Evolutionary conservation across 92 coral and sea anemone genomes (phyloP).

Genomic region (Plumapathes pennacea): DNA sequence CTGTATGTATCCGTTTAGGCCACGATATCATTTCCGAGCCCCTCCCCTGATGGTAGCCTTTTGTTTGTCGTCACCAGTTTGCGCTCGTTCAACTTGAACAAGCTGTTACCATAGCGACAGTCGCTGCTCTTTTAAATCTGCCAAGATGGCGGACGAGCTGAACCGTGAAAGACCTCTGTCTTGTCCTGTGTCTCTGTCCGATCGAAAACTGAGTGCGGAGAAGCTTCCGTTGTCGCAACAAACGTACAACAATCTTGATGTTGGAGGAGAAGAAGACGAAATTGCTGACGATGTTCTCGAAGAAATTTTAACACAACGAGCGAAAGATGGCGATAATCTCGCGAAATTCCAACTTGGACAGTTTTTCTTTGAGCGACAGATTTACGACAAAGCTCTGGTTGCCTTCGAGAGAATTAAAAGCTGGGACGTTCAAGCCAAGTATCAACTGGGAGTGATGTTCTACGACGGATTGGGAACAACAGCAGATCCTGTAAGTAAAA

Average conservation of each 20-base stretch:
- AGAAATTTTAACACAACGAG: conserved; percentile 66
- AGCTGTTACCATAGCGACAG: conserved; percentile 40
- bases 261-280: conserved; percentile 35
- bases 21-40: no score
- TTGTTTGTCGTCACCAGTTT: no score
- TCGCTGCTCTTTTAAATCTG: conserved; percentile 25
- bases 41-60: no score
- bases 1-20: no score
- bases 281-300: conserved; percentile 79
- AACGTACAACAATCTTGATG: conserved; percentile 15
- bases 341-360: conserved; percentile 98
- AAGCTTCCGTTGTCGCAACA: conserved; percentile 61
- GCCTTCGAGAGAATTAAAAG: conserved; percentile 83
- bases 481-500: conserved; percentile 66
- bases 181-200: conserved; percentile 56
- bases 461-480: conserved; percentile 93
- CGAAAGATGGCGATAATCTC: conserved; percentile 61
- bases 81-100: no score
- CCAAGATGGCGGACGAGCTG: conserved; percentile 81
- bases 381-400: conserved; percentile 85
- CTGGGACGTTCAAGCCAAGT: conserved; percentile 87
- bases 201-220: conserved; percentile 81
- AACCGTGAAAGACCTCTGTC: conserved; percentile 17
- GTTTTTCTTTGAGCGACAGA: conserved; percentile 92
- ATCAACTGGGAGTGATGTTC: conserved; percentile 96